phyloP scores from a whole-genome alignment of 92 coral and sea anemone genomes.

The Actinostola sp. region DNA sequence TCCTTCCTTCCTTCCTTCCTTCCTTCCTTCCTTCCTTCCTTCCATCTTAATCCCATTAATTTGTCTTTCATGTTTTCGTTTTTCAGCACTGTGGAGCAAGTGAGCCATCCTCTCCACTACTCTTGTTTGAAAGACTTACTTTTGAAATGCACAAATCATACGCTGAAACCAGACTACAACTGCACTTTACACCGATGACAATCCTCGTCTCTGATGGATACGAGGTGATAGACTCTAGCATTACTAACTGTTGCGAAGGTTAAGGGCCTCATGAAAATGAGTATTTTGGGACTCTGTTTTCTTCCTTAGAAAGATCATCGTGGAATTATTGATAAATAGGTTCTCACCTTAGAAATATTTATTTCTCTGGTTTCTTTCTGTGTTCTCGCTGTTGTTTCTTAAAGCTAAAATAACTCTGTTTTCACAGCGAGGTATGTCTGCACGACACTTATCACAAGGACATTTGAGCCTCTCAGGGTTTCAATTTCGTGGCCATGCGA shows the following conservation, averaged over 20 bases:
- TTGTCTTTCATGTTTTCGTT: background rate
- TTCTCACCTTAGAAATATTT: background rate
- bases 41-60: background rate
- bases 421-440: constrained; percentile 79
- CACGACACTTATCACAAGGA: constrained; percentile 81
- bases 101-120: constrained; percentile 80
- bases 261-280: background rate
- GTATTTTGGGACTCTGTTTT: no score
- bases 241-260: background rate
- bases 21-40: background rate
- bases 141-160: constrained; percentile 98
- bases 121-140: constrained; percentile 83
- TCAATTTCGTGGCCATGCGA: constrained; percentile 98
- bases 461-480: constrained; percentile 92
- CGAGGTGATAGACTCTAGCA: constrained; percentile 49
- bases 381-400: no score
- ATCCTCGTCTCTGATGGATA: constrained; percentile 73
- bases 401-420: background rate
- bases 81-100: constrained; percentile 81
- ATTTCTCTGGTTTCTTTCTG: no score
- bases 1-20: background rate
- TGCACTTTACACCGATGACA: constrained; percentile 89
- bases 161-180: constrained; percentile 93
- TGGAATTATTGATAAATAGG: no score
- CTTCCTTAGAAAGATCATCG: no score